Evolutionary conservation across 1,140 invertebrate species (phyloP).

Genomic region (Hylaeus volcanicus): DNA sequence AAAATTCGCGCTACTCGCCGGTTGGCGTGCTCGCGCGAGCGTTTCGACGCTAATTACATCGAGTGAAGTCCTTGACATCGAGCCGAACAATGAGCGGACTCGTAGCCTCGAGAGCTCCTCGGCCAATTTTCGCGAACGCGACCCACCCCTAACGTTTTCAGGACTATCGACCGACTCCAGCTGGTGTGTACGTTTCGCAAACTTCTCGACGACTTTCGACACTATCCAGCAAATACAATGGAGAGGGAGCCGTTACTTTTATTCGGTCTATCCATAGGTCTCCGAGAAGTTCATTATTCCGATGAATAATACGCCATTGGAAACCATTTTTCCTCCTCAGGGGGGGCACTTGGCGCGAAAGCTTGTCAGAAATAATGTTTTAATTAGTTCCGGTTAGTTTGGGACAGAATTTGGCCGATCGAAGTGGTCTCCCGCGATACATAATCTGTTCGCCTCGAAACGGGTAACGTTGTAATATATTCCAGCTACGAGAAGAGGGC

Average conservation of each 20-base stretch:
- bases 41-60: conserved; percentile 42
- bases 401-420: background rate
- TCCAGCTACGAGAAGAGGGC: conserved; percentile 15
- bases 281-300: too few relatives aligned
- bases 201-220: background rate
- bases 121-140: conserved; percentile 23
- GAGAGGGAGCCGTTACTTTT: background rate
- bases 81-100: conserved; percentile 22
- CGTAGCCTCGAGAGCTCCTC: background rate
- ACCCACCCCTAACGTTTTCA: conserved; percentile 1
- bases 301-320: too few relatives aligned
- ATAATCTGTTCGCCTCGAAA: conserved; percentile 1
- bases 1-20: conserved; percentile 8
- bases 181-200: too few relatives aligned
- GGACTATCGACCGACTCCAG: conserved; percentile 36
- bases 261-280: background rate
- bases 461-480: background rate
- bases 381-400: too few relatives aligned
- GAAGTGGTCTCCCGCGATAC: background rate
- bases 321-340: too few relatives aligned
- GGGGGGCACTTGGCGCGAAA: too few relatives aligned
- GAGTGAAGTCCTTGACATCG: conserved; percentile 46
- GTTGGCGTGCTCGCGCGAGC: conserved; percentile 4
- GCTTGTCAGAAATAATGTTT: too few relatives aligned
- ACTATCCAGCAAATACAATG: too few relatives aligned